These are phyloP conservation scores for Drosophila infuscata DNA, from an alignment of 2,888 invertebrate genomes.

Conservation along the genomic window DNA sequence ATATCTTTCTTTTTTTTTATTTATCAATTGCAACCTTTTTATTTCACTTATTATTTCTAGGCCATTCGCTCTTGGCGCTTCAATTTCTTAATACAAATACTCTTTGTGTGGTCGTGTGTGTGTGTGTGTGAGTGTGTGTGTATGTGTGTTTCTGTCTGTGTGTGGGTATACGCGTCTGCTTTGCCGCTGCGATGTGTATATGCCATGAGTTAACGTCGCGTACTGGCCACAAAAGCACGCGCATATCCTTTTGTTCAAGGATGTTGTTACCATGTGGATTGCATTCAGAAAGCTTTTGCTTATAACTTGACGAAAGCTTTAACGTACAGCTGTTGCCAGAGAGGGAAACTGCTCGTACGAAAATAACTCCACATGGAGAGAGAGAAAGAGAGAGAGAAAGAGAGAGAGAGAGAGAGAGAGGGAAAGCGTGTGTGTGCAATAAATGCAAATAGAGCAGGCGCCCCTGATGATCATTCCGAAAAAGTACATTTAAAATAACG, in stretches of 20 bases:
- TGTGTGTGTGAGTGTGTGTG: slow-evolving; percentile 28
- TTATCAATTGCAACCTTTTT: slow-evolving; percentile 33
- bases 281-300: slow-evolving; percentile 61
- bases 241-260: slow-evolving; percentile 72
- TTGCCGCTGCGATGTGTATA: slow-evolving; percentile 64
- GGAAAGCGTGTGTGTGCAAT: neutral
- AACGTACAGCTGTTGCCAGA: slow-evolving; percentile 65
- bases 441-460: slow-evolving; percentile 6
- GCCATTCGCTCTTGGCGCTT: slow-evolving; percentile 70
- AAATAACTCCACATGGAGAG: neutral
- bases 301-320: slow-evolving; percentile 67
- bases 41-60: slow-evolving; percentile 48
- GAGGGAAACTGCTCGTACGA: slow-evolving; percentile 53
- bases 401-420: neutral
- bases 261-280: slow-evolving; percentile 70
- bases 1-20: slow-evolving; percentile 28
- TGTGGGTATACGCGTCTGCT: slow-evolving; percentile 33
- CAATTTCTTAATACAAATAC: slow-evolving; percentile 46
- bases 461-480: slow-evolving; percentile 27
- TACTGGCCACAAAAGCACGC: slow-evolving; percentile 72
- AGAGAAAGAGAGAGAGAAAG: neutral
- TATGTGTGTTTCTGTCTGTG: slow-evolving; percentile 36
- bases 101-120: slow-evolving; percentile 20
- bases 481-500: neutral
- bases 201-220: slow-evolving; percentile 79